These are phyloP conservation scores for Nomada flava DNA, from an alignment of 2,888 invertebrate species.

Conservation along the genomic window DNA sequence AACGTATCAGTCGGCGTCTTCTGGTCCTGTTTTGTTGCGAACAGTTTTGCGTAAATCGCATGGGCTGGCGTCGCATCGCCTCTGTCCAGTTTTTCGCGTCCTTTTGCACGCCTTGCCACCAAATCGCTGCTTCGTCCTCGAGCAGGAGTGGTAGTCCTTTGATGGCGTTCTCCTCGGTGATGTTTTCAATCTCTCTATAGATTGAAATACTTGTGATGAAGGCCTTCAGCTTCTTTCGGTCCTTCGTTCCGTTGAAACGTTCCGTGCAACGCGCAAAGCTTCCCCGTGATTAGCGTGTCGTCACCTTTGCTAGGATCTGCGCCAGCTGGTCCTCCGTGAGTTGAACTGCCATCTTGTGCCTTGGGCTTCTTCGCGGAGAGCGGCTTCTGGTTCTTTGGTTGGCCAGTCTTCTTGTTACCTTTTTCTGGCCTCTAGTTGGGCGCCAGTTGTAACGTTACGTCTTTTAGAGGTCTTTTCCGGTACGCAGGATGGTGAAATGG, in stretches of 20 bases:
- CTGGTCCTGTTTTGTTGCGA: neutral
- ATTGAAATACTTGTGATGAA: neutral
- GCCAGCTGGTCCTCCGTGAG: too few relatives aligned
- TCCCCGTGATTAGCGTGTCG: too few relatives aligned
- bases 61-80: neutral
- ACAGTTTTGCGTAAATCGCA: neutral
- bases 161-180: neutral
- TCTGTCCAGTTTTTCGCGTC: neutral
- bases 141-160: neutral
- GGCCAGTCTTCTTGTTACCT: too few relatives aligned
- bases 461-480: too few relatives aligned
- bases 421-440: too few relatives aligned
- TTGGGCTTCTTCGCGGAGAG: too few relatives aligned
- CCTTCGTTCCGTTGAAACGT: neutral
- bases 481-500: too few relatives aligned
- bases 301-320: too few relatives aligned
- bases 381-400: too few relatives aligned
- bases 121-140: neutral
- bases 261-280: neutral
- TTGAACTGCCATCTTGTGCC: too few relatives aligned
- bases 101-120: constrained; percentile 4
- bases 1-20: neutral
- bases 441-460: too few relatives aligned
- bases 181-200: constrained; percentile 5
- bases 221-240: neutral